Evolutionary conservation across 2,888 invertebrate genomes (phyloP).

Genomic region (Mamestra brassicae): DNA sequence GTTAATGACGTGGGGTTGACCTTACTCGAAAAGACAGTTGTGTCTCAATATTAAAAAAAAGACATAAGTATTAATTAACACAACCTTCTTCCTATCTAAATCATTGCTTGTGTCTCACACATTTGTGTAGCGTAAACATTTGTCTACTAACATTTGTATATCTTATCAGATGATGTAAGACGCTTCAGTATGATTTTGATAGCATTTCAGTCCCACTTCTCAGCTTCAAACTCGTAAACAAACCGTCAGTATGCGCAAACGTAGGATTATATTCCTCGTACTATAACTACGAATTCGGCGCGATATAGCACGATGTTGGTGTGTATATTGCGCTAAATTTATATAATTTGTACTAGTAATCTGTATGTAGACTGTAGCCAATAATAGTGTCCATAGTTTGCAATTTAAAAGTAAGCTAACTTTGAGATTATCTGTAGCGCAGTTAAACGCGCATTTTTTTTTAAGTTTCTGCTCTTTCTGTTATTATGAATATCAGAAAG

Average conservation of each 20-base stretch:
- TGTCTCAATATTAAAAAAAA: slow-evolving; percentile 10
- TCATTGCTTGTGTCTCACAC: not conserved
- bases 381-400: not conserved
- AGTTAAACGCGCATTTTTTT: not conserved
- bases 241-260: slow-evolving; percentile 12
- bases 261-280: slow-evolving; percentile 5
- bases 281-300: slow-evolving; percentile 6
- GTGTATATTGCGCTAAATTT: not conserved
- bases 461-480: not conserved
- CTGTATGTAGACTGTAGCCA: slow-evolving; percentile 18
- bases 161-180: slow-evolving; percentile 5
- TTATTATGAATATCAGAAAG: not conserved
- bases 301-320: not conserved
- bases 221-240: slow-evolving; percentile 34
- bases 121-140: slow-evolving; percentile 2
- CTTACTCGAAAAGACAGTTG: not conserved
- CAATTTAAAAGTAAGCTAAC: slow-evolving; percentile 16
- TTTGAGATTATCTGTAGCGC: slow-evolving; percentile 38
- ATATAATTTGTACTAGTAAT: slow-evolving; percentile 12
- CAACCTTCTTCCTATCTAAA: not conserved
- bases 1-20: not conserved
- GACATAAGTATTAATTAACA: not conserved
- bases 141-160: not conserved
- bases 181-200: not conserved
- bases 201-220: slow-evolving; percentile 7